These are phyloP conservation scores for Lasioglossum marginatum DNA, from an alignment of 2,888 invertebrate species.

Conservation along the genomic window DNA sequence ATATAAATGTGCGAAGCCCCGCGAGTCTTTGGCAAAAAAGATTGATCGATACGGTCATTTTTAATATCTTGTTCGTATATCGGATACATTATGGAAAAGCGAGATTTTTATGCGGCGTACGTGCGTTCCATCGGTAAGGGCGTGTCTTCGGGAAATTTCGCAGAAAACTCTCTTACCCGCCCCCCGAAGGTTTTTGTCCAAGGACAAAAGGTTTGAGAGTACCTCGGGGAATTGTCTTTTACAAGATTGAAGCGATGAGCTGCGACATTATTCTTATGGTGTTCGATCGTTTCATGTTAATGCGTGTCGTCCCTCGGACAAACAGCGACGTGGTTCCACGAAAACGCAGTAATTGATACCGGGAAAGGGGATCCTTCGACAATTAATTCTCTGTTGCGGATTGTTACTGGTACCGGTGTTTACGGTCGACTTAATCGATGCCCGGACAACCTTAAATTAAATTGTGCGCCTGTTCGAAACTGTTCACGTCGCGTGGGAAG, in stretches of 20 bases:
- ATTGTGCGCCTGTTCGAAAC: not conserved
- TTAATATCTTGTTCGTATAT: conserved; percentile 7
- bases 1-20: not conserved
- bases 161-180: not conserved
- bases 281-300: conserved; percentile 21
- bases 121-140: not conserved
- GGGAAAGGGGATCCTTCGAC: conserved; percentile 15
- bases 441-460: conserved; percentile 4
- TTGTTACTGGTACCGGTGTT: not conserved
- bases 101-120: not conserved
- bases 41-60: not conserved
- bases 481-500: too few relatives aligned
- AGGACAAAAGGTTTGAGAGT: not conserved
- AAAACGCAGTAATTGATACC: conserved; percentile 58
- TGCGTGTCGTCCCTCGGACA: conserved; percentile 28
- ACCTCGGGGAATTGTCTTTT: not conserved
- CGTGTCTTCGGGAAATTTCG: not conserved
- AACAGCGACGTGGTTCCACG: conserved; percentile 44
- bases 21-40: conserved; percentile 16
- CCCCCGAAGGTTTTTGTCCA: conserved; percentile 13
- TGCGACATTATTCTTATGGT: conserved; percentile 37
- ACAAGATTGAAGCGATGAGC: not conserved
- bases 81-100: not conserved
- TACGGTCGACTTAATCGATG: conserved; percentile 26
- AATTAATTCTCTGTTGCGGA: conserved; percentile 24